Conservation (phyloP, 2,888 invertebrate genomes). For the Heliconius erato region DNA sequence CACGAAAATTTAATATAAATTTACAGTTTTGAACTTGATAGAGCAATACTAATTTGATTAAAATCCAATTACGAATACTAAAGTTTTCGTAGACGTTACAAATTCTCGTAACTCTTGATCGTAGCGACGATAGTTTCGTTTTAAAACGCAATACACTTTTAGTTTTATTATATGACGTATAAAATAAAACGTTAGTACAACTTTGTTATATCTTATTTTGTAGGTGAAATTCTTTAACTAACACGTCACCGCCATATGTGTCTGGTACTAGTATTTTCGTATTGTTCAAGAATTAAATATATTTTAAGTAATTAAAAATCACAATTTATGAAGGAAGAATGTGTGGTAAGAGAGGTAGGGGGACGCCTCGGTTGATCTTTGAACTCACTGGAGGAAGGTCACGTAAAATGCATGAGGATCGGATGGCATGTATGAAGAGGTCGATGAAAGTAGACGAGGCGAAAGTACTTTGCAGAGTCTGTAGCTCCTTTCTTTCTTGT, state of each 20-base stretch:
- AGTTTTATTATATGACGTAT: conserved; percentile 2
- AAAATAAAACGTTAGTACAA: background rate
- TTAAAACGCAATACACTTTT: background rate
- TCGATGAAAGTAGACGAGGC: background rate
- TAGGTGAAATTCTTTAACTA: background rate
- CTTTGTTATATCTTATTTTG: background rate
- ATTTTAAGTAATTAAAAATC: background rate
- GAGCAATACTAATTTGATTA: conserved; percentile 20
- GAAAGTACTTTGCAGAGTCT: background rate
- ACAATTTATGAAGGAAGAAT: no score
- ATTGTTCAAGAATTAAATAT: background rate
- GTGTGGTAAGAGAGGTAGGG: no score
- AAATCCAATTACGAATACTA: background rate
- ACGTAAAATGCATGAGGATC: no score
- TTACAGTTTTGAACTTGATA: background rate
- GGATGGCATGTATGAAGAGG: background rate
- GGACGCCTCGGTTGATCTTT: background rate
- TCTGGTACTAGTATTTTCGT: background rate
- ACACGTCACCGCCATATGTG: background rate
- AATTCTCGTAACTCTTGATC: conserved; percentile 15
- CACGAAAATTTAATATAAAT: conserved; percentile 7
- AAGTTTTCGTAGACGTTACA: conserved; percentile 14
- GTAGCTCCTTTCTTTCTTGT: background rate
- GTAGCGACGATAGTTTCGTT: conserved; percentile 5
- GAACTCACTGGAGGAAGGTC: background rate